Evolutionary conservation across 1,140 invertebrate species (phyloP).

Genomic region (Triops longicaudatus): DNA sequence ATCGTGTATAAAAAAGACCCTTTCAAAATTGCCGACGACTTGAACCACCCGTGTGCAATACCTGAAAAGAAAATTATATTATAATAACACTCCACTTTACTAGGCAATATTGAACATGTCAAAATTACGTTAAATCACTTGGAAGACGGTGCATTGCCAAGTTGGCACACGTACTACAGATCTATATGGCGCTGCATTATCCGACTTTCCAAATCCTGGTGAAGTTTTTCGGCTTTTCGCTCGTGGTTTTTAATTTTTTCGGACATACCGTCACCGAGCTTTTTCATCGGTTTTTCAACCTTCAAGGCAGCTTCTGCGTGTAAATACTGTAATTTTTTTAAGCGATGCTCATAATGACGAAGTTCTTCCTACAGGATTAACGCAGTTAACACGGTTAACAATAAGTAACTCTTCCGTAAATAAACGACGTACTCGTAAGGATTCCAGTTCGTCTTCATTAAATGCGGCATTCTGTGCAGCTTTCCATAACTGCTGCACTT

Average conservation of each 20-base stretch:
- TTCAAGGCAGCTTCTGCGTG: constrained; percentile 63
- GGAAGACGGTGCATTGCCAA: neutral
- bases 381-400: too few species aligned
- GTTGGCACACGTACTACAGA: neutral
- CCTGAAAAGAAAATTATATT: too few species aligned
- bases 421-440: constrained; percentile 55
- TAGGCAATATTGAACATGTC: neutral
- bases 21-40: too few species aligned
- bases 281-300: constrained; percentile 32
- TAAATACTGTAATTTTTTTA: constrained; percentile 71
- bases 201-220: constrained; percentile 65
- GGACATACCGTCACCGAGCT: constrained; percentile 45
- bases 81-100: too few species aligned
- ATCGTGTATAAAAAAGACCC: too few species aligned
- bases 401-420: neutral
- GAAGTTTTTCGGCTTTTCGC: constrained; percentile 76
- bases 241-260: constrained; percentile 67
- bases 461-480: constrained; percentile 71
- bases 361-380: constrained; percentile 57
- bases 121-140: constrained; percentile 16
- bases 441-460: constrained; percentile 65
- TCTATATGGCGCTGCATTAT: constrained; percentile 67
- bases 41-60: too few species aligned
- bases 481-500: constrained; percentile 79
- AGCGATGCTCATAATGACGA: constrained; percentile 73